Percentiles rank a stretch among this genome's conserved stretches.
Evolutionary conservation across 2,888 invertebrate genomes (phyloP).

Genomic region (Drosophila nr. perissopoda): DNA sequence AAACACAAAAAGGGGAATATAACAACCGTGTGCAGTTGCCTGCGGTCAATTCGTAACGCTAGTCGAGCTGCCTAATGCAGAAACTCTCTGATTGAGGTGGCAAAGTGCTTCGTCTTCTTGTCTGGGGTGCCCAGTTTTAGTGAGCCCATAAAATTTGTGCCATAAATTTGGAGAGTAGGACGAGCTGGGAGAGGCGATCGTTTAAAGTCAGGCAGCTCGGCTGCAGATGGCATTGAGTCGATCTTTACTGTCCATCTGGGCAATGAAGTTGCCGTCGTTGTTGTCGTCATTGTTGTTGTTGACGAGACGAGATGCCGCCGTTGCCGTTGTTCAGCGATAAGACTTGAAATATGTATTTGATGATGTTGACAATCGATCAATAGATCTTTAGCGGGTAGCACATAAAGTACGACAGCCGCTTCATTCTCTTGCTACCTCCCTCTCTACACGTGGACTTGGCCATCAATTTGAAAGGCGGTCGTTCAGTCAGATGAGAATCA

Average conservation of each 20-base stretch:
- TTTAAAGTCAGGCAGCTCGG: constrained; percentile 47
- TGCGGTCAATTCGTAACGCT: constrained; percentile 37
- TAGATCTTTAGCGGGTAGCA: constrained; percentile 66
- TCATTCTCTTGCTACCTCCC: neutral
- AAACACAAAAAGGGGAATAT: constrained; percentile 6
- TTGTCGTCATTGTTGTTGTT: constrained; percentile 12
- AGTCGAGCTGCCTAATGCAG: neutral
- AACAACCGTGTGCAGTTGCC: constrained; percentile 17
- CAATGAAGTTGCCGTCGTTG: constrained; percentile 58
- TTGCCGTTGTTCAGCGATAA: constrained; percentile 32
- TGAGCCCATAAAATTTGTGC: constrained; percentile 39
- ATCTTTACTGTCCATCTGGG: constrained; percentile 69
- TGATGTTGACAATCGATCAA: constrained; percentile 75
- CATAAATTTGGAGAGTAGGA: constrained; percentile 50
- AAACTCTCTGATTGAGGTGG: constrained; percentile 32
- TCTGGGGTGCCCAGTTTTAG: constrained; percentile 11
- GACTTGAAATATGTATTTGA: constrained; percentile 74
- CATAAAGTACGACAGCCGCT: constrained; percentile 57
- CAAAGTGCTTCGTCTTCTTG: constrained; percentile 27
- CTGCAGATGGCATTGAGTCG: constrained; percentile 63
- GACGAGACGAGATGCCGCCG: constrained; percentile 47
- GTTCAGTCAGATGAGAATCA: constrained; percentile 69
- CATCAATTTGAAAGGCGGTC: constrained; percentile 73
- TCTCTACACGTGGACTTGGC: constrained; percentile 50
- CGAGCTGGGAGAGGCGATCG: constrained; percentile 48